phyloP scores from a whole-genome alignment of 2,113 vertebrate species.

The Menura novaehollandiae region DNA sequence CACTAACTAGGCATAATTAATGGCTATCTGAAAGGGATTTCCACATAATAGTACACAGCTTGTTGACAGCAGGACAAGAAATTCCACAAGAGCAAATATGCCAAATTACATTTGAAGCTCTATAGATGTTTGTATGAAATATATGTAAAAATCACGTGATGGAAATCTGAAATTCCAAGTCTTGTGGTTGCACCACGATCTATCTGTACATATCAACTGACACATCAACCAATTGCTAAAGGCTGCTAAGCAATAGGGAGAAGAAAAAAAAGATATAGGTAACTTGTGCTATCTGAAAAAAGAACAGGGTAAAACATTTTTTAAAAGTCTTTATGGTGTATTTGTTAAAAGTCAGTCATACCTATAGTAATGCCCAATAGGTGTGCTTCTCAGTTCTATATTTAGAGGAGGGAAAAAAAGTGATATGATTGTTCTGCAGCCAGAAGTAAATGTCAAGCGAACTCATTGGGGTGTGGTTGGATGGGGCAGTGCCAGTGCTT shows the following conservation, averaged over 20 bases:
- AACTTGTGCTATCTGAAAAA: not conserved
- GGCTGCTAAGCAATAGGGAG: not conserved
- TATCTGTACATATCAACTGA: fast-evolving
- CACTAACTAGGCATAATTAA: conserved; percentile 49
- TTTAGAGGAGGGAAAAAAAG: not conserved
- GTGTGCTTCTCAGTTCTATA: not conserved
- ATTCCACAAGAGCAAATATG: not conserved
- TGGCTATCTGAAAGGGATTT: not conserved
- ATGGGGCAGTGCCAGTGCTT: not conserved
- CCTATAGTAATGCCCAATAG: not conserved
- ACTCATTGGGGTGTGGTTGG: fast-evolving
- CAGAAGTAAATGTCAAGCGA: not conserved
- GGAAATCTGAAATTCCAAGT: not conserved
- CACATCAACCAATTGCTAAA: not conserved
- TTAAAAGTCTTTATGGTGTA: not conserved
- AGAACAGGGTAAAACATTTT: not conserved
- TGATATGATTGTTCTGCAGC: not conserved
- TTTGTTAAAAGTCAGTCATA: not conserved
- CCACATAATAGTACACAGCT: not conserved
- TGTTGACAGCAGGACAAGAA: not conserved
- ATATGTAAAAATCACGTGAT: fast-evolving
- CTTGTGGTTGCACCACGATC: not conserved
- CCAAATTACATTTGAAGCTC: not conserved
- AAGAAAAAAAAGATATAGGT: not conserved
- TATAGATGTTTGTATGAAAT: not conserved